These are phyloP conservation scores for Petromus typicus DNA, from an alignment of 2,113 vertebrate genomes.

Conservation along the genomic window DNA sequence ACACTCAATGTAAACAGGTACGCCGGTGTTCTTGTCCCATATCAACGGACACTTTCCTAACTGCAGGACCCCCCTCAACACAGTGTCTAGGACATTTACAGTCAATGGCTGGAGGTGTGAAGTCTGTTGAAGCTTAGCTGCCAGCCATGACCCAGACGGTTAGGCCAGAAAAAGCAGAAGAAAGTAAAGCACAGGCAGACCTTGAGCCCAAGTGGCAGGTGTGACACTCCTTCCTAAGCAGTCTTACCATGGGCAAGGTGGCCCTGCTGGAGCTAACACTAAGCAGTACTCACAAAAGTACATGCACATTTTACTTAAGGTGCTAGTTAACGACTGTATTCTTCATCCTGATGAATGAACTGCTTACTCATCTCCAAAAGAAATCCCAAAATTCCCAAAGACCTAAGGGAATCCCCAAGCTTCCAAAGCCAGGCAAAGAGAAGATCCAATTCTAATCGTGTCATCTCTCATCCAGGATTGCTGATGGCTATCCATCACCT, in stretches of 20 bases:
- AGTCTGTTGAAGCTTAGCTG: not conserved
- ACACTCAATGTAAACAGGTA: not conserved
- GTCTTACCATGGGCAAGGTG: not conserved
- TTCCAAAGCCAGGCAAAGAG: constrained; percentile 16
- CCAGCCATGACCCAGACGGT: not conserved
- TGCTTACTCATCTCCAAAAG: not conserved
- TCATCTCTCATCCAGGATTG: not conserved
- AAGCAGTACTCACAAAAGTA: not conserved
- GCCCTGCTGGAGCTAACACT: not conserved
- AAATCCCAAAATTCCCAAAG: constrained; percentile 3
- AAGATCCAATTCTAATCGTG: not conserved
- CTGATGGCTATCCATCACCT: not conserved
- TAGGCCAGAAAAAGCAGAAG: not conserved
- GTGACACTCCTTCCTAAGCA: not conserved
- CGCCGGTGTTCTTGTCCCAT: not conserved
- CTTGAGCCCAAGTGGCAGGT: not conserved
- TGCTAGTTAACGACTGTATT: not conserved
- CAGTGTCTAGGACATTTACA: not conserved
- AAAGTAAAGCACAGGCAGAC: not conserved
- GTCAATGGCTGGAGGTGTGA: not conserved
- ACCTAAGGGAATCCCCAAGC: not conserved
- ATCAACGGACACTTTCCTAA: not conserved
- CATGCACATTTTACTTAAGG: not conserved
- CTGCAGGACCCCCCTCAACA: not conserved
- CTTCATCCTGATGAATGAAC: not conserved